These are phyloP conservation scores for Meliscaeva auricollis DNA, from an alignment of 2,888 invertebrate genomes.

Conservation along the genomic window DNA sequence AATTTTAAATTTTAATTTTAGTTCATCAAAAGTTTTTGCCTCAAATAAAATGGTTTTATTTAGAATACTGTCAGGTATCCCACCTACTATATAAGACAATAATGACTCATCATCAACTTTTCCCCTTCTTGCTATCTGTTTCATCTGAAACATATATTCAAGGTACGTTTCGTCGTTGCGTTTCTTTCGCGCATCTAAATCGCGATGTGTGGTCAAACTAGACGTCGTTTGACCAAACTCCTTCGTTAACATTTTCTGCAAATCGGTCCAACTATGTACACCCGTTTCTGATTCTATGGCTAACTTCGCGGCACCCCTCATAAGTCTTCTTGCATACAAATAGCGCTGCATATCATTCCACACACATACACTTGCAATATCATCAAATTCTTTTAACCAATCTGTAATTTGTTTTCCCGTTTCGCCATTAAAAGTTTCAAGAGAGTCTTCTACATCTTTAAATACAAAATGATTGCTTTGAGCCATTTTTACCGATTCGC, in stretches of 20 bases:
- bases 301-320: slow-evolving; percentile 47
- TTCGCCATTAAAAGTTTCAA: slow-evolving; percentile 57
- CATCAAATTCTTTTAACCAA: slow-evolving; percentile 28
- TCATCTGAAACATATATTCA: slow-evolving; percentile 18
- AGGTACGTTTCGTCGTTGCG: slow-evolving; percentile 13
- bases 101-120: slow-evolving; percentile 9
- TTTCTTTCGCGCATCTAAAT: slow-evolving; percentile 16
- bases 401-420: not conserved
- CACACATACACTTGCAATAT: slow-evolving; percentile 26
- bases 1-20: slow-evolving; percentile 17
- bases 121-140: slow-evolving; percentile 15
- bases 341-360: slow-evolving; percentile 42
- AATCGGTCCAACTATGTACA: slow-evolving; percentile 29
- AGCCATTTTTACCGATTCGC: slow-evolving; percentile 19
- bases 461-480: slow-evolving; percentile 45
- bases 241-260: slow-evolving; percentile 8
- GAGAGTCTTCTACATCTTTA: slow-evolving; percentile 54
- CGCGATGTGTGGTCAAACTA: not conserved
- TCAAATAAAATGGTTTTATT: slow-evolving; percentile 17
- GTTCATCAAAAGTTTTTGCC: slow-evolving; percentile 13
- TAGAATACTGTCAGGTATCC: slow-evolving; percentile 5
- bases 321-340: slow-evolving; percentile 33
- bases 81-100: slow-evolving; percentile 2
- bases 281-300: slow-evolving; percentile 29
- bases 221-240: slow-evolving; percentile 19